Base-by-base conservation (phyloP, 1,140 invertebrate species). In the Cydia strobilella region DNA sequence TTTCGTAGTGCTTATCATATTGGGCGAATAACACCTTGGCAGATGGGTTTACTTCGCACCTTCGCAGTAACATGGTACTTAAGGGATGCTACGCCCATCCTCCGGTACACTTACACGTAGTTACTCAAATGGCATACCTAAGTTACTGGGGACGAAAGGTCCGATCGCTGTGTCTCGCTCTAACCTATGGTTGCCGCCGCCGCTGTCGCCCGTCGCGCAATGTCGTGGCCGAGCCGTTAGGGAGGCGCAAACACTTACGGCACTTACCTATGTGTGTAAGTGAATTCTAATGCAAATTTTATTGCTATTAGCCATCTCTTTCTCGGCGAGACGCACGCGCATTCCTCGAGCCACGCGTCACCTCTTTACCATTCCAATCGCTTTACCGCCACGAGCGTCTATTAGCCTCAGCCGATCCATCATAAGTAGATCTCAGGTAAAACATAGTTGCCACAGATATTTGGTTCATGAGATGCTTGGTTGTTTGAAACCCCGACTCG, bases 341-440 rank as follows among this genome's bases (percentile, higher is more conserved):
- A 85, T 90, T 91, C 87, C 85, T 74, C 75, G 72, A 76, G 63
- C 77, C 18, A 73, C 77, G 76, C 87, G 88, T 91, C 89, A 91
- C 86, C 80, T 73, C 45, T 23, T 10, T 23, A 23, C 9, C 20
- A 23, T 23, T 59, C 20, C 20, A 23, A 59, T 12, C 54, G 20
- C n/a, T 59, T 23, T 1, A 23, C 20, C 9, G 6, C 1, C 18
- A 23, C 54, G 0, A 9, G 9, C 20, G 1, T 7, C 15, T 59
- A 10, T 23, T 10, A 23, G 54, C 3, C 54, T 59, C 18, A 1
- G 7, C 5, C 18, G 5, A 2, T 7, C 20, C 51, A 54, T 0
- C n/a, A 54, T 20, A 54, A 45, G 10, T 45, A 13, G 42, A 45
- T 45, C 42, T 45, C 12, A 45, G 12, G 42, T 15, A 0, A 45